Evolutionary conservation across 2,797 vertebrate genomes (phyloP).

Genomic region (Gallirallus australis): DNA sequence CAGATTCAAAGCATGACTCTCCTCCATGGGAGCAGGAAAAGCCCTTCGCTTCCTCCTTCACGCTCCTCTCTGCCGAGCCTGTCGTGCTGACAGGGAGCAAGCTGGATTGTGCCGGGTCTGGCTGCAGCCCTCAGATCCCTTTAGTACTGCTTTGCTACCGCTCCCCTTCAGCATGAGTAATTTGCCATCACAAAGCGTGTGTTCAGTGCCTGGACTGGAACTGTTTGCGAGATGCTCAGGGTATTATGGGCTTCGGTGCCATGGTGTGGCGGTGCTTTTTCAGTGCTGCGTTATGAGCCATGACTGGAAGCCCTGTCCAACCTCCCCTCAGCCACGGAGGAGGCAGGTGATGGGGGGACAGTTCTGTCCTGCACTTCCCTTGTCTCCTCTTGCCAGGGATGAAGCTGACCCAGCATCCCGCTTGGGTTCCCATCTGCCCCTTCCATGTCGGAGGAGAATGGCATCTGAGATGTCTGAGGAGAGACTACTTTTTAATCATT

Average conservation of each 20-base stretch:
- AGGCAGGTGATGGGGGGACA: background rate
- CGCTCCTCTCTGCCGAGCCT: background rate
- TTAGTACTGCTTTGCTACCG: fast-evolving
- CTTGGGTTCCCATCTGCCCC: background rate
- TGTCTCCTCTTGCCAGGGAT: background rate
- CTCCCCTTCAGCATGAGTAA: fast-evolving
- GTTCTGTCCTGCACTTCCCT: background rate
- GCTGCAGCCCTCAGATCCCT: background rate
- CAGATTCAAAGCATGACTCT: background rate
- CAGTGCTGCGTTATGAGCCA: background rate
- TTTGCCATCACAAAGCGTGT: fast-evolving
- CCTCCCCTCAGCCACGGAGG: background rate
- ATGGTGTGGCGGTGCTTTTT: background rate
- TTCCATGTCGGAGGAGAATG: background rate
- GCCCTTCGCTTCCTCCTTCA: background rate
- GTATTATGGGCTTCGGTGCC: background rate
- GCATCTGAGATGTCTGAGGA: background rate
- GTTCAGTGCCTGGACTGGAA: background rate
- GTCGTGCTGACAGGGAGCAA: fast-evolving
- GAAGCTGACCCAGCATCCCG: conserved; percentile 34
- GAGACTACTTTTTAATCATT: conserved; percentile 45
- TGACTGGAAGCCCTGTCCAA: background rate
- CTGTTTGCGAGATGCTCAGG: fast-evolving
- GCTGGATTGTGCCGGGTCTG: fast-evolving
- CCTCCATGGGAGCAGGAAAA: background rate